Percentiles rank a stretch among this genome's conserved stretches.
phyloP scores from a whole-genome alignment of 2,888 invertebrate species.

The Cacoxenus indagator region DNA sequence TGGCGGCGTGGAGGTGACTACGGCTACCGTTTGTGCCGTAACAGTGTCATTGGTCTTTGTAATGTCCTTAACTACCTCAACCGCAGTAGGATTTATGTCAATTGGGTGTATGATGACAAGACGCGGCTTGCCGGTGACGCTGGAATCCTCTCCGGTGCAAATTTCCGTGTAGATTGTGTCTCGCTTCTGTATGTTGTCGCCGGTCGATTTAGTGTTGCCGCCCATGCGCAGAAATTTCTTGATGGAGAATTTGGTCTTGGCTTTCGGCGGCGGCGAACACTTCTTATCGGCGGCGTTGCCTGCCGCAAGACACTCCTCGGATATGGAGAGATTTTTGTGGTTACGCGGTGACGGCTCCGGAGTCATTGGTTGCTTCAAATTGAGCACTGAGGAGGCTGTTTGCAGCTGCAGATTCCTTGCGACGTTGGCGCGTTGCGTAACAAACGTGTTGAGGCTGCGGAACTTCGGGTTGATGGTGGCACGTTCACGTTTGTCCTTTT shows the following conservation, averaged over 20 bases:
- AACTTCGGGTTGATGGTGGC: conserved; percentile 77
- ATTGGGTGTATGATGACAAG: conserved; percentile 90
- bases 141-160: conserved; percentile 67
- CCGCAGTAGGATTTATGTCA: conserved; percentile 85
- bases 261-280: conserved; percentile 69
- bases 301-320: conserved; percentile 78
- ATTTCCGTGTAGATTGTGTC: conserved; percentile 71
- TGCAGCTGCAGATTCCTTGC: conserved; percentile 65
- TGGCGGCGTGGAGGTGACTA: conserved; percentile 76
- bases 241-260: conserved; percentile 84
- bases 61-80: conserved; percentile 81
- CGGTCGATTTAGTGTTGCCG: conserved; percentile 78
- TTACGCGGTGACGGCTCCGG: conserved; percentile 79
- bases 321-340: conserved; percentile 79
- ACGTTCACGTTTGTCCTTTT: conserved; percentile 82
- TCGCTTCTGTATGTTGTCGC: conserved; percentile 70
- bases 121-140: conserved; percentile 75
- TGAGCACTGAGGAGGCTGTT: conserved; percentile 59
- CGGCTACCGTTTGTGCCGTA: conserved; percentile 65
- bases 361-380: conserved; percentile 66
- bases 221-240: conserved; percentile 88
- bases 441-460: conserved; percentile 72
- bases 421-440: conserved; percentile 67
- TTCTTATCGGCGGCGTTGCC: conserved; percentile 46
- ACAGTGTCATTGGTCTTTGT: conserved; percentile 70